Evolutionary conservation across 2,888 invertebrate genomes (phyloP).

Genomic region (Acholoe squamosa): DNA sequence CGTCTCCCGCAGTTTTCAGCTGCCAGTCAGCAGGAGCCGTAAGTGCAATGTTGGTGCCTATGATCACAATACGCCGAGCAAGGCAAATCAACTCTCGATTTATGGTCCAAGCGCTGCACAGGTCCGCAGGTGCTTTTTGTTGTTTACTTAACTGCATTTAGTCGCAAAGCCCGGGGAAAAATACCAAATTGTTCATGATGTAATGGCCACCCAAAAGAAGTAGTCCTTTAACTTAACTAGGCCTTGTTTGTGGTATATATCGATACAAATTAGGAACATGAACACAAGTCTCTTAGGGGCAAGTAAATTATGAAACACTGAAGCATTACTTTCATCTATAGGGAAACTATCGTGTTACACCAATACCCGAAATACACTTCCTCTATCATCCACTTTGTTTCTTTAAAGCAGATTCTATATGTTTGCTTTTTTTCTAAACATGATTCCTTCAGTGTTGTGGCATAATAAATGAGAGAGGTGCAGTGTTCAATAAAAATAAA

Average conservation of each 20-base stretch:
- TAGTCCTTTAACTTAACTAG: neutral
- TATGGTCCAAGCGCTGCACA: neutral
- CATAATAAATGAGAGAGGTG: no score
- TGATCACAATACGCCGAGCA: conserved; percentile 15
- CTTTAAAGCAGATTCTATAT: no score
- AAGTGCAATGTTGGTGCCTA: neutral
- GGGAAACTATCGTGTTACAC: no score
- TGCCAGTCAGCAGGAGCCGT: neutral
- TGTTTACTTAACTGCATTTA: conserved; percentile 11
- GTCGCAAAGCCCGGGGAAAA: neutral
- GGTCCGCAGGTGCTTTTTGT: neutral
- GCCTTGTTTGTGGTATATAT: neutral
- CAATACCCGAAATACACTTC: no score
- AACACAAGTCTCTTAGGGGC: neutral
- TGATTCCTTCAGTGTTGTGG: no score
- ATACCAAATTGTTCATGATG: neutral
- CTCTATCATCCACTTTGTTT: no score
- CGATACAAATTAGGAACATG: neutral
- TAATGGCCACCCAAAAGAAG: neutral
- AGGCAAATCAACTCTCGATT: neutral
- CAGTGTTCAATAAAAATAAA: no score
- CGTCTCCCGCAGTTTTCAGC: neutral
- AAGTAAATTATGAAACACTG: neutral
- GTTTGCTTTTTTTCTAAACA: no score
- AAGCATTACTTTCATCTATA: no score